phyloP scores from a whole-genome alignment of 2,113 vertebrate genomes.

The Heterochromis multidens region DNA sequence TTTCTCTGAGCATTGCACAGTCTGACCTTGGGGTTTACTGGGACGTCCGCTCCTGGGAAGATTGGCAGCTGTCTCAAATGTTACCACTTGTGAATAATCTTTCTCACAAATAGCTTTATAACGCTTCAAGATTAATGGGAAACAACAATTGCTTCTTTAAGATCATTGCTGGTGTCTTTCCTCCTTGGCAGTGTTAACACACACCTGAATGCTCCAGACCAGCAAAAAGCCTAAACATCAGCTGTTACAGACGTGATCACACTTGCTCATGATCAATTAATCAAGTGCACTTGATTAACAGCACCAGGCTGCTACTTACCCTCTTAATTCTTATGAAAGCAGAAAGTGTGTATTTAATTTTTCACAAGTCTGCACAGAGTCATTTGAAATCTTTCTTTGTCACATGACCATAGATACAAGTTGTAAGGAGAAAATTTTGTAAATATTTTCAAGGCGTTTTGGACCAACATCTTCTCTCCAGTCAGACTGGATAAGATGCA shows the following conservation, averaged over 20 bases:
- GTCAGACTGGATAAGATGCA: not conserved
- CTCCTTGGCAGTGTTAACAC: not conserved
- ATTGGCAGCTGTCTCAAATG: not conserved
- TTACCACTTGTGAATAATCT: not conserved
- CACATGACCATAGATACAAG: not conserved
- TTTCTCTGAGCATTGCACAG: not conserved
- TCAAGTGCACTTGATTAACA: not conserved
- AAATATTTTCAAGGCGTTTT: not conserved
- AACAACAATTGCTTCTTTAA: not conserved
- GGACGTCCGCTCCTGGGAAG: not conserved
- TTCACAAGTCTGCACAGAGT: too few relatives aligned
- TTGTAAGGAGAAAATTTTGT: not conserved
- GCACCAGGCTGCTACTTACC: not conserved
- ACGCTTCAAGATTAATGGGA: not conserved
- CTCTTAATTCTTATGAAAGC: not conserved
- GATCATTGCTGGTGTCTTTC: not conserved
- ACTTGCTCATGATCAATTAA: not conserved
- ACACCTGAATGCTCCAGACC: not conserved
- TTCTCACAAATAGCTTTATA: not conserved
- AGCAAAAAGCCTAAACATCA: not conserved
- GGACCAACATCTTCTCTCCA: not conserved
- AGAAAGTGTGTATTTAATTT: not conserved
- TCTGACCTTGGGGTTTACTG: not conserved
- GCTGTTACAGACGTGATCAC: too few relatives aligned
- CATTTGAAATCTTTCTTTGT: not conserved